Percentiles rank a stretch among this genome's conserved stretches.
Conservation (phyloP, 2,113 vertebrate genomes). For the Vicugna pacos region DNA sequence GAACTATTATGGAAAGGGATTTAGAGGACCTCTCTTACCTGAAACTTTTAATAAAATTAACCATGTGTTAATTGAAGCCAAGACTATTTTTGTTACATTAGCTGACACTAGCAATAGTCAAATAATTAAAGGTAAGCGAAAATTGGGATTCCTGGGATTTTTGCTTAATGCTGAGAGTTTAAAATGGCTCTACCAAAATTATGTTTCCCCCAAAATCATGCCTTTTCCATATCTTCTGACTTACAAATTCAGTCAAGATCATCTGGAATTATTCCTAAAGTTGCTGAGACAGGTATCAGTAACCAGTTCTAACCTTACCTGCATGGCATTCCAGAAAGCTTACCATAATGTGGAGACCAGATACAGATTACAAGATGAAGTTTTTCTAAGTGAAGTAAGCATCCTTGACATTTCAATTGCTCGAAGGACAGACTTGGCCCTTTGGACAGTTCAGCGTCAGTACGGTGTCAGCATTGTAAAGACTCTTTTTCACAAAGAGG, state of each 20-base stretch:
- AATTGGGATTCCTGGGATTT: slow-evolving; percentile 83
- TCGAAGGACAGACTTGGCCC: slow-evolving; percentile 72
- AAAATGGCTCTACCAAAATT: slow-evolving; percentile 82
- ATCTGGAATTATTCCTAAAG: slow-evolving; percentile 80
- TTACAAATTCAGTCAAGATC: slow-evolving; percentile 77
- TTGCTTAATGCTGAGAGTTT: slow-evolving; percentile 84
- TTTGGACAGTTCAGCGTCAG: slow-evolving; percentile 72
- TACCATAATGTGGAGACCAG: slow-evolving; percentile 77
- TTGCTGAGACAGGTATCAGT: slow-evolving; percentile 66
- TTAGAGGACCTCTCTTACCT: slow-evolving; percentile 56
- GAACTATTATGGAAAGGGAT: slow-evolving; percentile 65
- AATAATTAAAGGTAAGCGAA: slow-evolving; percentile 81
- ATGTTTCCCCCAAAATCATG: background rate
- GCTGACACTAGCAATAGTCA: slow-evolving; percentile 73
- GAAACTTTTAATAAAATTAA: slow-evolving; percentile 77
- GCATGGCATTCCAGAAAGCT: slow-evolving; percentile 75
- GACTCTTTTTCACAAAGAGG: background rate
- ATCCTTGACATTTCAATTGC: slow-evolving; percentile 4
- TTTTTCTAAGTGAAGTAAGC: background rate
- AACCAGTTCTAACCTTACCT: slow-evolving; percentile 73
- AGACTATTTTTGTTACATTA: slow-evolving; percentile 78
- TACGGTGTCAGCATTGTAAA: background rate
- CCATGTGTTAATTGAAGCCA: slow-evolving; percentile 79
- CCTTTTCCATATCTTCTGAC: slow-evolving; percentile 61
- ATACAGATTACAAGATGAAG: slow-evolving; percentile 18